Evolutionary conservation across 2,888 invertebrate genomes (phyloP).

Genomic region (Drosophila macrospina): DNA sequence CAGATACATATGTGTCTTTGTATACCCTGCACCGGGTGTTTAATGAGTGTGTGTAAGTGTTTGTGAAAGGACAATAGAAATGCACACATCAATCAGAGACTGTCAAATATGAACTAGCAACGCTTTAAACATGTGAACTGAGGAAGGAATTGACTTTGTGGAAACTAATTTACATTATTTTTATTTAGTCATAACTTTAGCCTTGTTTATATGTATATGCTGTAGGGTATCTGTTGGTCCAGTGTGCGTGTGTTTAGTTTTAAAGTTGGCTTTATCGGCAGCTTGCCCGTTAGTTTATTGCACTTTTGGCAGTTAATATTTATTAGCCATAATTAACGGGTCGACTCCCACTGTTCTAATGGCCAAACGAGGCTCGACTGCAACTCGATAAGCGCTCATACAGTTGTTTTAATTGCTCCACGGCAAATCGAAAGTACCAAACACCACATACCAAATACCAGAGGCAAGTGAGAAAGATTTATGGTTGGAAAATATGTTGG

Average conservation of each 20-base stretch:
- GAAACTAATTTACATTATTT: too few relatives aligned
- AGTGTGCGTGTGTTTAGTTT: background rate
- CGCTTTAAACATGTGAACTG: too few relatives aligned
- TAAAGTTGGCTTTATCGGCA: conserved; percentile 45
- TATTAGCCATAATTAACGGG: conserved; percentile 72
- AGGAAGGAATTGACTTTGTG: too few relatives aligned
- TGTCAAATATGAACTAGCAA: too few relatives aligned
- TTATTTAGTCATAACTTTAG: too few relatives aligned
- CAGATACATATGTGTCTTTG: background rate
- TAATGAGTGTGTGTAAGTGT: too few relatives aligned
- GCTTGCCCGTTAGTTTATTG: conserved; percentile 60
- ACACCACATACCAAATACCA: background rate
- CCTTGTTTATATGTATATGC: too few relatives aligned
- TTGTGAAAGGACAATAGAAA: too few relatives aligned
- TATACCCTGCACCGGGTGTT: too few relatives aligned
- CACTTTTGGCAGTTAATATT: conserved; percentile 78
- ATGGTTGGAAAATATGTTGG: too few relatives aligned
- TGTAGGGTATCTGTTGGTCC: background rate
- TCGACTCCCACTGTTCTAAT: conserved; percentile 40
- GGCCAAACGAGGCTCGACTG: conserved; percentile 6
- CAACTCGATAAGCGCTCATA: conserved; percentile 40
- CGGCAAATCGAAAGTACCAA: conserved; percentile 31
- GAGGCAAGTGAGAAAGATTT: too few relatives aligned
- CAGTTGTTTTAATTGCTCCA: conserved; percentile 44
- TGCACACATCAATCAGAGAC: too few relatives aligned